Conservation (phyloP, 1,140 invertebrate genomes). For the Uloborus diversus region DNA sequence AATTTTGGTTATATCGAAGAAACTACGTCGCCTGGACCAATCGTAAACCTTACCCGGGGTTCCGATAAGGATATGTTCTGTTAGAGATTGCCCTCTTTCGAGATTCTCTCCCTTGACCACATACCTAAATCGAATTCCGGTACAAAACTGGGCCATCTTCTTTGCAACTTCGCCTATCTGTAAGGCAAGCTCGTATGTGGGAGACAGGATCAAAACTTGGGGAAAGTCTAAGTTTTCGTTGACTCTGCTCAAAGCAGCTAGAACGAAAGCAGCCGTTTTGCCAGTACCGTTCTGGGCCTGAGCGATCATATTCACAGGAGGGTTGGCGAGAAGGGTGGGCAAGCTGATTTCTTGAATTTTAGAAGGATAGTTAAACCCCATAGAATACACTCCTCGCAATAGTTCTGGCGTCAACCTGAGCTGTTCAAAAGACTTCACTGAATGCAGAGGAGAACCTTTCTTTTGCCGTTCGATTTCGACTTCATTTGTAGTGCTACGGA, state of each 20-base stretch:
- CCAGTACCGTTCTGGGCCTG: conserved; percentile 98
- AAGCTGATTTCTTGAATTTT: conserved; percentile 98
- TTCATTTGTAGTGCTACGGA: conserved; percentile 84
- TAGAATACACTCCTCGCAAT: conserved; percentile 91
- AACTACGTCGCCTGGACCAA: conserved; percentile 87
- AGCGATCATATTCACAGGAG: conserved; percentile 97
- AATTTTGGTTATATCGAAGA: conserved; percentile 88
- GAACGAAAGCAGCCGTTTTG: conserved; percentile 97
- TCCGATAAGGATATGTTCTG: conserved; percentile 95
- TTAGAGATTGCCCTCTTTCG: conserved; percentile 68
- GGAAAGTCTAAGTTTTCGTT: conserved; percentile 80
- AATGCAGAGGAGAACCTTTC: conserved; percentile 91
- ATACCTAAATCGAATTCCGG: conserved; percentile 87
- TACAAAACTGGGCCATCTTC: conserved; percentile 86
- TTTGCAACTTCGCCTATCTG: conserved; percentile 95
- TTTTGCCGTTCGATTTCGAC: conserved; percentile 90
- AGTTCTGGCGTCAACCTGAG: conserved; percentile 82
- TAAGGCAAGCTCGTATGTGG: conserved; percentile 96
- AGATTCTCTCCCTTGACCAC: conserved; percentile 94
- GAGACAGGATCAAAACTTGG: conserved; percentile 76
- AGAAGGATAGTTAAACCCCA: conserved; percentile 97
- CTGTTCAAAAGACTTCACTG: conserved; percentile 94
- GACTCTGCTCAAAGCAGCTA: conserved; percentile 87
- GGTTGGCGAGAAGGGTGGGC: conserved; percentile 91
- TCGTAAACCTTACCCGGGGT: conserved; percentile 78